Conservation (phyloP, 1,140 invertebrate genomes). For the Rhynchophorus ferrugineus region DNA sequence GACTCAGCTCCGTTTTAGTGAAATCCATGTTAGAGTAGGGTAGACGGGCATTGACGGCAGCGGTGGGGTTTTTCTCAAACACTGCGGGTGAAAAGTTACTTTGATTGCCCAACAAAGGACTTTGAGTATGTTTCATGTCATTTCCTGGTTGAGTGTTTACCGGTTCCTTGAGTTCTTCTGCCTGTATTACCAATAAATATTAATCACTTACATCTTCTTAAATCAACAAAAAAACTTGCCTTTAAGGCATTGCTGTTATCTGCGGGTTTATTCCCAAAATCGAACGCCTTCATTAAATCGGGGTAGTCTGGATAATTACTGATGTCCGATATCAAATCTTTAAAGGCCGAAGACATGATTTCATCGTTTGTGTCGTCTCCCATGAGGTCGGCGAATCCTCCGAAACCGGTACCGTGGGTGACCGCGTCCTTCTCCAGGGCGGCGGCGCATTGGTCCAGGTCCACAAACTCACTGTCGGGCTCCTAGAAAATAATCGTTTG, state of each 20-base stretch:
- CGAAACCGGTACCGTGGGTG: slow-evolving; percentile 61
- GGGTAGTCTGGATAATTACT: slow-evolving; percentile 73
- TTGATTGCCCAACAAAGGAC: slow-evolving; percentile 32
- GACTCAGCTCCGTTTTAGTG: slow-evolving; percentile 63
- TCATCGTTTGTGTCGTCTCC: slow-evolving; percentile 77
- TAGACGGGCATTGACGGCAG: slow-evolving; percentile 34
- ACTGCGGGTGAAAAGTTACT: slow-evolving; percentile 46
- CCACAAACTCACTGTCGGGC: slow-evolving; percentile 73
- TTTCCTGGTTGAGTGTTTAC: slow-evolving; percentile 5
- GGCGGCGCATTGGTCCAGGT: slow-evolving; percentile 70
- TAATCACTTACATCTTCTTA: slow-evolving; percentile 3
- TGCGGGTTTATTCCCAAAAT: slow-evolving; percentile 50
- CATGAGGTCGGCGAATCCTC: slow-evolving; percentile 70
- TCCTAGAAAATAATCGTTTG: slow-evolving; percentile 46
- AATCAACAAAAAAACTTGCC: slow-evolving; percentile 1
- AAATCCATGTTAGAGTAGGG: slow-evolving; percentile 47
- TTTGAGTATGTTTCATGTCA: slow-evolving; percentile 27
- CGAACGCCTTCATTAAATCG: slow-evolving; percentile 78
- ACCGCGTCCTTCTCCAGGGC: slow-evolving; percentile 72
- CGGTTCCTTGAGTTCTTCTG: slow-evolving; percentile 42
- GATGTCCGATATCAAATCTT: slow-evolving; percentile 82
- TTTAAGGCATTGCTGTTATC: slow-evolving; percentile 2
- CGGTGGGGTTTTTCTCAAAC: slow-evolving; percentile 35
- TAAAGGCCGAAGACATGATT: slow-evolving; percentile 71
- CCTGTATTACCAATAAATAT: slow-evolving; percentile 31